phyloP scores from a whole-genome alignment of 2,797 vertebrate genomes.

The Falco biarmicus region DNA sequence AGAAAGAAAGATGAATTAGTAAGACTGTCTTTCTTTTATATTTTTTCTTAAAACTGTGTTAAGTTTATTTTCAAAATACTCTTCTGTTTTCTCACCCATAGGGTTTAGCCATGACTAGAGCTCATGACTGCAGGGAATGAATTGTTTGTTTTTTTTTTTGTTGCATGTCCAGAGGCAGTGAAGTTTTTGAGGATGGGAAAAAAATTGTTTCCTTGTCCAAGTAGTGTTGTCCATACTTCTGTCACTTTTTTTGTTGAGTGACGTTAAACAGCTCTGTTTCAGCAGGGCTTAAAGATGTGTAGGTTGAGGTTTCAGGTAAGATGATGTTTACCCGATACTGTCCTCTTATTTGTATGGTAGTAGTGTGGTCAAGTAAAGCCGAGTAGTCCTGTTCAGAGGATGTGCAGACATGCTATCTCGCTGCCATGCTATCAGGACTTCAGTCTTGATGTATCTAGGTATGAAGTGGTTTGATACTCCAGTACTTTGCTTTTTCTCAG shows the following conservation, averaged over 20 bases:
- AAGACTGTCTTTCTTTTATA: conserved; percentile 67
- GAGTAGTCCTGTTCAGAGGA: background rate
- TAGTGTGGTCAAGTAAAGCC: background rate
- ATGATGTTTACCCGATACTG: background rate
- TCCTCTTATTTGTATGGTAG: background rate
- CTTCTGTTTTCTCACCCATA: background rate
- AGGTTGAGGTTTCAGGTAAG: background rate
- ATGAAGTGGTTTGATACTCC: background rate
- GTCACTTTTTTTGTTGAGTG: background rate
- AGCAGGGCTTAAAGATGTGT: background rate
- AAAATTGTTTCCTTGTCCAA: background rate
- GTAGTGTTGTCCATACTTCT: background rate
- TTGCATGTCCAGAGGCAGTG: background rate
- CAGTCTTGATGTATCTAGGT: background rate
- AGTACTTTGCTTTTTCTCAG: background rate
- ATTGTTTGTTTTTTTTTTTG: background rate
- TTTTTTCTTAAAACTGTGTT: background rate
- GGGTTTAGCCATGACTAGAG: background rate
- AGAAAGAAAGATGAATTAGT: conserved; percentile 95
- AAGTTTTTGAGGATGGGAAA: background rate
- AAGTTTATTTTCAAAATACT: background rate
- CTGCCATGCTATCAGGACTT: background rate
- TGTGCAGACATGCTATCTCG: background rate
- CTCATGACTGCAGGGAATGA: background rate
- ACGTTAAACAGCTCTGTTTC: background rate